Base-by-base conservation (phyloP, 2,888 invertebrate species). In the Copidosoma aretas region DNA sequence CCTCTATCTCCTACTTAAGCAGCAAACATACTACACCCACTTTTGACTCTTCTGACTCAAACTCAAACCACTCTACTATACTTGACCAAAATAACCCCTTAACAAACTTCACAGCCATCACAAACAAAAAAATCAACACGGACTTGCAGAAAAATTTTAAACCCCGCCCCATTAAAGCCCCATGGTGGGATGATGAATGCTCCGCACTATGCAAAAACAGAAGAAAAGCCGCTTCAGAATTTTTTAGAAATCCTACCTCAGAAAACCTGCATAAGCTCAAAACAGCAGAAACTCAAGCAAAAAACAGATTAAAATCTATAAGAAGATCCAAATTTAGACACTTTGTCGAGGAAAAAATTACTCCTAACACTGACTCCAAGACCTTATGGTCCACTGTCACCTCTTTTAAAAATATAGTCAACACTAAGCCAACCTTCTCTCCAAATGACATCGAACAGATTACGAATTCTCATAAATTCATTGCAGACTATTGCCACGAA, bases 401-500 rank as follows among this genome's bases (percentile, higher is more conserved):
- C 14, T 12, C 10, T 19, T 52, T 52, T 10, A 52, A 52, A 5
- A 52, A 52, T 52, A 22, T 52, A n/a, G 14, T 14, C 8, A 15
- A 14, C 43, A 52, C 5, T 3, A 46, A 46, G 17, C 5, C 22
- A 8, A 49, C 17, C 19, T 49, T 49, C 15, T 5, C 49, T 5
- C 17, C 15, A 1, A 61, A 61, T 39, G 61, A 41, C 17, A 22
- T 21, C 14, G 52, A 52, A 41, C 8, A 19, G 19, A 41, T 41
- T 5, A n/a, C 52, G 0, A 61, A 61, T 39, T 32, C 53, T 0
- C 22, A 41, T 14, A 39, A 52, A 52, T 61, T 61, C 41, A 53
- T 53, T 15, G 22, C 52, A 14, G 17, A 53, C 10, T 17, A 52
- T 12, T 41, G 41, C 14, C 32, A 25, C 8, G 32, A 57, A 17